phyloP scores from a whole-genome alignment of 2,113 vertebrate species.

The Xiphias gladius region DNA sequence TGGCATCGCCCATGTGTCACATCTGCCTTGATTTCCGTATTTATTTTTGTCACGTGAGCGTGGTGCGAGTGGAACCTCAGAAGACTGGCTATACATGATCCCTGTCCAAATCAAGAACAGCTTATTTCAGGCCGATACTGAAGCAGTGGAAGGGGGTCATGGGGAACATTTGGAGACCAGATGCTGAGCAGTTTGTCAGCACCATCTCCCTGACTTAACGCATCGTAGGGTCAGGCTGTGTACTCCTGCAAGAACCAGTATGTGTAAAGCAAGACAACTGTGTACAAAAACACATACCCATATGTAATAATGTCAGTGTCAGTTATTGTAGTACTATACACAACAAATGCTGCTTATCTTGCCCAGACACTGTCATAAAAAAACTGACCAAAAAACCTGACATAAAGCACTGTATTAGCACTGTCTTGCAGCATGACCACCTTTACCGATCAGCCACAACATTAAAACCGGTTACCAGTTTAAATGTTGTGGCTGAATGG shows the following conservation, averaged over 20 bases:
- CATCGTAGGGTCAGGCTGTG: constrained; percentile 69
- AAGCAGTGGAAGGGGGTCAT: constrained; percentile 73
- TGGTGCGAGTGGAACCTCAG: constrained; percentile 50
- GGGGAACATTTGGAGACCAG: constrained; percentile 86
- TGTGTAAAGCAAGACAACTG: constrained; percentile 72
- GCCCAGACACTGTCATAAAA: constrained; percentile 18
- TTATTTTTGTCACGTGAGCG: constrained; percentile 85
- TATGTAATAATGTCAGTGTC: constrained; percentile 76
- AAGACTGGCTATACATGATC: constrained; percentile 67
- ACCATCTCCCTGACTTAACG: constrained; percentile 70
- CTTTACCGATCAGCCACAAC: too few relatives aligned
- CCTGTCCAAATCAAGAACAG: constrained; percentile 79
- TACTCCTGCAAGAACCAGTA: constrained; percentile 60
- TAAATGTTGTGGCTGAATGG: too few relatives aligned
- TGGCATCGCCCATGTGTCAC: constrained; percentile 60
- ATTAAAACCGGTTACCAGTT: too few relatives aligned
- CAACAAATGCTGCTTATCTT: constrained; percentile 50
- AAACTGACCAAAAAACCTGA: too few relatives aligned
- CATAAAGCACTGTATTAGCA: neutral
- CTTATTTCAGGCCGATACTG: constrained; percentile 73
- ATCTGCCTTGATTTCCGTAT: constrained; percentile 79
- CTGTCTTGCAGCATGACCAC: too few relatives aligned
- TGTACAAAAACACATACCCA: constrained; percentile 68
- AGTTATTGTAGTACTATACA: constrained; percentile 54
- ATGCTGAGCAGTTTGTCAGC: constrained; percentile 81